phyloP scores from a whole-genome alignment of 1,140 invertebrate species.

The Temnothorax longispinosus region DNA sequence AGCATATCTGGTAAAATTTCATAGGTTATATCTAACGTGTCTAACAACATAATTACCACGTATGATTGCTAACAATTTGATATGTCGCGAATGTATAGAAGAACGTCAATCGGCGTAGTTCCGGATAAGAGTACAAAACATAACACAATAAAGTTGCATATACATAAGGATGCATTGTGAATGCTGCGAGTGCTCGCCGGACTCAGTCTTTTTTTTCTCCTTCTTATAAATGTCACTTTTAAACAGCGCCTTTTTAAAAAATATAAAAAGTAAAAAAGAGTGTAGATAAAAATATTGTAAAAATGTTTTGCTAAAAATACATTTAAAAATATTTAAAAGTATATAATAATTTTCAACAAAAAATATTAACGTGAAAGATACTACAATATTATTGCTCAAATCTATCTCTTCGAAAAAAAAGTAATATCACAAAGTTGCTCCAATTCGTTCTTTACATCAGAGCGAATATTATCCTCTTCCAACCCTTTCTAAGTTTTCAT shows the following conservation, averaged over 20 bases:
- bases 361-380: no score
- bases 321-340: no score
- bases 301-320: no score
- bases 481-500: not conserved
- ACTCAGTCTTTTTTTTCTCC: no score
- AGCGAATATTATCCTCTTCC: not conserved
- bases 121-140: not conserved
- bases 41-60: slow-evolving; percentile 29
- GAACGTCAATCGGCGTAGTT: not conserved
- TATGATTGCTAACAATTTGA: slow-evolving; percentile 33
- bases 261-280: no score
- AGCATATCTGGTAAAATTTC: slow-evolving; percentile 67
- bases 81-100: not conserved
- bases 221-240: no score
- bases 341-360: no score
- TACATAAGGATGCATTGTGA: not conserved
- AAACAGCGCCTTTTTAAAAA: no score
- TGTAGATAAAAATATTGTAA: no score
- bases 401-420: no score
- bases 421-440: no score
- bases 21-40: slow-evolving; percentile 60
- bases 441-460: not conserved
- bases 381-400: no score
- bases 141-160: not conserved
- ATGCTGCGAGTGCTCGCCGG: not conserved